Evolutionary conservation across 1,140 invertebrate genomes (phyloP), one percentile per base, ranked within the genome.

Genomic region (Magallana gigas): DNA sequence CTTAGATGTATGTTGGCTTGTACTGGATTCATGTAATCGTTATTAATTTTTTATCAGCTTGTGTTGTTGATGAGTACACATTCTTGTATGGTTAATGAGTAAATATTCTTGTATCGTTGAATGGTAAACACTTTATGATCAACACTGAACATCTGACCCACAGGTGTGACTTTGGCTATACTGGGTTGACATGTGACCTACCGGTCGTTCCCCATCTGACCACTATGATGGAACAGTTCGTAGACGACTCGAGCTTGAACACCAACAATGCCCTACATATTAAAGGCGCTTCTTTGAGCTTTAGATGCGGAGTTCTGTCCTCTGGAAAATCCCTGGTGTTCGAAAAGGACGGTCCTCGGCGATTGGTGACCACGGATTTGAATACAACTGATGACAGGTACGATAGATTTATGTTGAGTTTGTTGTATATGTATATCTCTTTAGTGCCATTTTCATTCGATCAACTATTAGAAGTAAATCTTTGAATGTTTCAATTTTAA

Each of bases 91-190:
- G n/a, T n/a, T n/a, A n/a, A n/a, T n/a, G n/a, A n/a, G n/a, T n/a
- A n/a, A n/a, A n/a, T n/a, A n/a, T n/a, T n/a, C n/a, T n/a, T n/a
- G n/a, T n/a, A n/a, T n/a, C n/a, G n/a, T n/a, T n/a, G n/a, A n/a
- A n/a, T n/a, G 1, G 36, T 36, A 36, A 36, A 3, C 36, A 36
- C 3, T 36, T 36, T 1, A 36, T 36, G 1, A 36, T 36, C 36
- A 36, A 36, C 36, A 36, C 36, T 36, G 36, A 1, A 36, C 36
- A 36, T 36, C 3, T 48, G 36, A 48, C 36, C 36, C 36, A 4
- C 91, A 95, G 95, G 59, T 95, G 95, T 93, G 95, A 95, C 87
- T 95, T 94, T 92, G 95, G 94, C 8, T 95, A 93, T 87, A 84
- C 88, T 85, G 95, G 95, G 0, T 62, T 85, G 0, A 91, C 91